Conservation (phyloP, 2,113 vertebrate genomes). For the Cyanoramphus novaezelandiae region DNA sequence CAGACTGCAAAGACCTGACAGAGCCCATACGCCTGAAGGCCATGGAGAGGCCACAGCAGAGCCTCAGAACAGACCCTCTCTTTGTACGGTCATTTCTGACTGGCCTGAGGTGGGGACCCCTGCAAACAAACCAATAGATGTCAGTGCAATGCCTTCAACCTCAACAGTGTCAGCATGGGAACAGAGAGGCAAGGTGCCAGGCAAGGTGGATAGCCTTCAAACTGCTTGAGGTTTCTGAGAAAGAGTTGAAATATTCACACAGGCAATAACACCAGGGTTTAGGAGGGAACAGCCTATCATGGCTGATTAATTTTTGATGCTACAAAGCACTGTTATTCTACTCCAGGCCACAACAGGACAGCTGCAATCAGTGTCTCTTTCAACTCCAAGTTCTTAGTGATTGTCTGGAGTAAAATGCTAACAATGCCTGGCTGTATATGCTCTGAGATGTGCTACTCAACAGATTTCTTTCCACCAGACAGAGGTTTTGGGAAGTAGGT, state of each 20-base stretch:
- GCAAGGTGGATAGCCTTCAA: not conserved
- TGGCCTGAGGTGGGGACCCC: rapidly evolving
- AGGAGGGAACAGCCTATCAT: not conserved
- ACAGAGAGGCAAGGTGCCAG: not conserved
- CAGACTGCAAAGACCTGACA: not conserved
- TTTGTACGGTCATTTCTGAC: not conserved
- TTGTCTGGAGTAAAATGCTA: not conserved
- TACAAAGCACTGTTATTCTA: not conserved
- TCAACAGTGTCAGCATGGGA: rapidly evolving
- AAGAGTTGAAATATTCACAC: not conserved
- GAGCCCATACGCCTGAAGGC: not conserved
- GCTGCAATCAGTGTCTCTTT: not conserved
- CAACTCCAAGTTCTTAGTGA: not conserved
- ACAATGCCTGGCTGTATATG: not conserved
- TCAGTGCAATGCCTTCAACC: not conserved
- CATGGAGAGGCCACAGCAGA: not conserved
- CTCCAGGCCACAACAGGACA: not conserved
- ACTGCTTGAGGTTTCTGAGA: not conserved
- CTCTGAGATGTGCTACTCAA: not conserved
- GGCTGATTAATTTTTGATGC: not conserved
- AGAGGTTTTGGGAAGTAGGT: not conserved
- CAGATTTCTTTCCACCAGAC: not conserved
- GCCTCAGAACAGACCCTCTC: not conserved
- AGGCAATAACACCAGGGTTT: not conserved
- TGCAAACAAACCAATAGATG: not conserved